phyloP scores from a whole-genome alignment of 2,888 invertebrate genomes.

The Scaptomyza reducta region DNA sequence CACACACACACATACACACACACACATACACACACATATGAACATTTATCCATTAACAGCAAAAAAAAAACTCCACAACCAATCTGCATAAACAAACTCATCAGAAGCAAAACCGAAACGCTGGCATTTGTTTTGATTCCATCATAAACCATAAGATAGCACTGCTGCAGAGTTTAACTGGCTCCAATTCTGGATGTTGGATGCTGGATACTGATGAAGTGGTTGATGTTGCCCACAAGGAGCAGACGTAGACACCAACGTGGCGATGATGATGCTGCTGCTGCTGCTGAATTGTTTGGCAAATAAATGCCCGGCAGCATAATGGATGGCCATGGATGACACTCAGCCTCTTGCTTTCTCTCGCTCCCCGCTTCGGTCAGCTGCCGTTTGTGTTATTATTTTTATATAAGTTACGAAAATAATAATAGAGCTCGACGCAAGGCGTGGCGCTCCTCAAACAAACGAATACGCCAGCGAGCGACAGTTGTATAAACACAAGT shows the following conservation, averaged over 20 bases:
- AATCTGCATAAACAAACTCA: constrained; percentile 81
- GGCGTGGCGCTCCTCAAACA: constrained; percentile 50
- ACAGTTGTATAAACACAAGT: constrained; percentile 81
- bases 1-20: constrained; percentile 13
- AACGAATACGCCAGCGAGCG: constrained; percentile 62
- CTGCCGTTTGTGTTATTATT: constrained; percentile 66
- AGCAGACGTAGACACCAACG: constrained; percentile 53
- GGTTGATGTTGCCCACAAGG: constrained; percentile 68
- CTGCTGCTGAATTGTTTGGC: constrained; percentile 75
- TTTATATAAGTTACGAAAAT: constrained; percentile 81
- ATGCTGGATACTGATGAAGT: constrained; percentile 68
- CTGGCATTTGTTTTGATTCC: constrained; percentile 77
- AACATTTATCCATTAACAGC: constrained; percentile 76
- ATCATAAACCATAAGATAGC: constrained; percentile 79
- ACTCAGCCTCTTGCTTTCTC: not conserved
- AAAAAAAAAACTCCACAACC: constrained; percentile 64
- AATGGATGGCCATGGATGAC: constrained; percentile 74
- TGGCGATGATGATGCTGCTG: not conserved
- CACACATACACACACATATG: constrained; percentile 27
- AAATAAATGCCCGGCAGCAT: constrained; percentile 82
- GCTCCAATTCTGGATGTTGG: constrained; percentile 34
- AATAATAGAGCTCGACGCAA: constrained; percentile 66
- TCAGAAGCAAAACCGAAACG: constrained; percentile 54
- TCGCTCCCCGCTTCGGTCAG: constrained; percentile 28
- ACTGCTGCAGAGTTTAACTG: constrained; percentile 55